A percentile compares a stretch with the other conserved stretches of the same genome.
These are phyloP conservation scores for Premnoplex brunnescens DNA, from an alignment of 2,797 vertebrate species.

Conservation along the genomic window DNA sequence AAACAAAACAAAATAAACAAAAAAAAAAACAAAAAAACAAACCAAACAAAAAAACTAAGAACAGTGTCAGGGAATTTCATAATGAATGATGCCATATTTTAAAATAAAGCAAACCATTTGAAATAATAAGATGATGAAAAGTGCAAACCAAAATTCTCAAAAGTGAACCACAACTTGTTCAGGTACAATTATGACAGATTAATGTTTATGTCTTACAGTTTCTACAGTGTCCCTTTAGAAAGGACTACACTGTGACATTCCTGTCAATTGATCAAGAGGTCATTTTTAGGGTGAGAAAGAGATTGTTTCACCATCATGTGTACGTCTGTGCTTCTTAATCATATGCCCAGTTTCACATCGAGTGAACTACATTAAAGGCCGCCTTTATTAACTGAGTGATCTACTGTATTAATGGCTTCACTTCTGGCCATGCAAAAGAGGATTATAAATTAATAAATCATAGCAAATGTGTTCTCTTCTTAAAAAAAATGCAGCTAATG, in stretches of 20 bases:
- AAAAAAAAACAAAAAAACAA: too few relatives aligned
- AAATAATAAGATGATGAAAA: background rate
- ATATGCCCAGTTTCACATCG: background rate
- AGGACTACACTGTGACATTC: background rate
- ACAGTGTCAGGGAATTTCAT: background rate
- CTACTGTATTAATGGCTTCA: constrained; percentile 17
- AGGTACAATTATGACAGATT: background rate
- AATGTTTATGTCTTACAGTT: background rate
- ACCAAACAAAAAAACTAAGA: background rate
- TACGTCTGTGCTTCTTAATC: background rate
- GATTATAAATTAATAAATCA: constrained; percentile 46
- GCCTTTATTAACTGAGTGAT: constrained; percentile 26
- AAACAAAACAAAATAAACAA: too few relatives aligned
- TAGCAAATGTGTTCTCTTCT: background rate
- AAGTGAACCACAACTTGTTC: background rate
- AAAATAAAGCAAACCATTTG: background rate
- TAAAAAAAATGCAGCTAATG: background rate
- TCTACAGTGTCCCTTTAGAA: background rate
- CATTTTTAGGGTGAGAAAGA: background rate
- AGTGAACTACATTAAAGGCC: background rate
- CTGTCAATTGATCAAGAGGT: background rate
- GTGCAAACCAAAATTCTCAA: background rate
- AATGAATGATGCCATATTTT: background rate
- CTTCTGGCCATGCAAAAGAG: background rate
- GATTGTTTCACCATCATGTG: background rate